A percentile compares a stretch with the other conserved stretches of the same genome.
These are phyloP conservation scores for Pterocles burchelli DNA, from an alignment of 2,113 vertebrate genomes.

Conservation along the genomic window DNA sequence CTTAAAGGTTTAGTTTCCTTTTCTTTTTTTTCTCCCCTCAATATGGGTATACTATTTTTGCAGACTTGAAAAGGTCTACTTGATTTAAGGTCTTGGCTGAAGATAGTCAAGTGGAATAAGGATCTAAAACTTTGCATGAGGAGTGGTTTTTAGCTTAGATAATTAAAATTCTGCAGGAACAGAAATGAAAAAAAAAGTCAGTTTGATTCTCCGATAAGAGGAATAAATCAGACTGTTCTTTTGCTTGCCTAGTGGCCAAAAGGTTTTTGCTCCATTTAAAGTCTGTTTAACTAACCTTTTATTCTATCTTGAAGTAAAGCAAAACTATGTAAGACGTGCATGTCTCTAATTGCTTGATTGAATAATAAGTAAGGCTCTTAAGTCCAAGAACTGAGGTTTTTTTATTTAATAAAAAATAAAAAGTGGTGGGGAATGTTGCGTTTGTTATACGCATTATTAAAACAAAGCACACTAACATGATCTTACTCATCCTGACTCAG, in stretches of 20 bases:
- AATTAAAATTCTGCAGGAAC: background rate
- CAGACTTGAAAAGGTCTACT: background rate
- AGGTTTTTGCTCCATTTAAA: background rate
- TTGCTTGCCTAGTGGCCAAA: background rate
- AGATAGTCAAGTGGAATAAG: background rate
- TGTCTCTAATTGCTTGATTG: background rate
- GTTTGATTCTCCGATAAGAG: background rate
- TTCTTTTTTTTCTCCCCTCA: background rate
- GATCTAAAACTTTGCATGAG: background rate
- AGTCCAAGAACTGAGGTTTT: background rate
- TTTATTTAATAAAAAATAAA: background rate
- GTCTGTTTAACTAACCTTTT: background rate
- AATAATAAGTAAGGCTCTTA: background rate
- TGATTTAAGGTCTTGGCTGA: background rate
- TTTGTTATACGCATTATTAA: background rate
- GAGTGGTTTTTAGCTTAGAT: background rate
- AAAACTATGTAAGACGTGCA: background rate
- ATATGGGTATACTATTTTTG: background rate
- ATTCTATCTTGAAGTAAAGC: background rate
- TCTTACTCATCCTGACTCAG: background rate
- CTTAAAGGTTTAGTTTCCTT: background rate
- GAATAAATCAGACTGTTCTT: background rate
- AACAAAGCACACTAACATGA: background rate
- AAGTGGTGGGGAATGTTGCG: accelerated
- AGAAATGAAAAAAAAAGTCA: background rate